phyloP scores from a whole-genome alignment of 2,888 invertebrate species.

The Sussaba pulchella region DNA sequence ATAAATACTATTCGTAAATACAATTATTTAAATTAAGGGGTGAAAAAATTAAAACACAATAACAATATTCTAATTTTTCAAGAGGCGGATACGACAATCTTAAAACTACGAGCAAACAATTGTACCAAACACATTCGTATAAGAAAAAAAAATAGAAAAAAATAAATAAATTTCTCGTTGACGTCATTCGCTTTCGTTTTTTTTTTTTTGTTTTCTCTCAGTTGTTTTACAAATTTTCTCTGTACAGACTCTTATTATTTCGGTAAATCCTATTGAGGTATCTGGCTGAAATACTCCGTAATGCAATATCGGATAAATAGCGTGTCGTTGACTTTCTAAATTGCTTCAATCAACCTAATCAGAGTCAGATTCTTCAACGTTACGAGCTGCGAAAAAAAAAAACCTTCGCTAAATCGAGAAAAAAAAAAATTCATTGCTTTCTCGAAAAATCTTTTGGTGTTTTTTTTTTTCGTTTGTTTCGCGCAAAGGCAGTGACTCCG shows the following conservation, averaged over 20 bases:
- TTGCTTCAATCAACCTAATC: slow-evolving; percentile 2
- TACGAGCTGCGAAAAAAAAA: slow-evolving; percentile 9
- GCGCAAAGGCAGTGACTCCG: slow-evolving; percentile 31
- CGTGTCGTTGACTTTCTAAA: slow-evolving; percentile 11
- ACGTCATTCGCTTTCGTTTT: slow-evolving; percentile 18
- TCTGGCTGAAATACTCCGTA: slow-evolving; percentile 31
- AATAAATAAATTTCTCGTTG: background rate
- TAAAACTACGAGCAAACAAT: slow-evolving; percentile 16
- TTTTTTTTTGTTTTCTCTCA: slow-evolving; percentile 3
- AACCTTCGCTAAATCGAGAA: too few relatives aligned
- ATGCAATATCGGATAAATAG: slow-evolving; percentile 44
- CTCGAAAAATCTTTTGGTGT: slow-evolving; percentile 2
- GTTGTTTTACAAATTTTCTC: slow-evolving; percentile 39
- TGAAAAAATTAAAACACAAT: too few relatives aligned
- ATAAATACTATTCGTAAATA: slow-evolving; percentile 15
- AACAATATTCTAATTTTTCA: slow-evolving; percentile 2
- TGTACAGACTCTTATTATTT: slow-evolving; percentile 48
- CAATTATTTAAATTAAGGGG: slow-evolving; percentile 30
- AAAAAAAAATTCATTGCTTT: slow-evolving; percentile 33
- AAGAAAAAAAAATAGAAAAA: slow-evolving; percentile 6
- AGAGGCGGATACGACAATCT: slow-evolving; percentile 12
- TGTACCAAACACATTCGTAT: slow-evolving; percentile 49
- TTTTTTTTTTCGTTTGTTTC: too few relatives aligned
- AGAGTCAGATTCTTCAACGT: slow-evolving; percentile 18
- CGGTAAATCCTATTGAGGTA: slow-evolving; percentile 55